phyloP scores from a whole-genome alignment of 2,797 vertebrate genomes.

The Chlorospingus flavigularis region DNA sequence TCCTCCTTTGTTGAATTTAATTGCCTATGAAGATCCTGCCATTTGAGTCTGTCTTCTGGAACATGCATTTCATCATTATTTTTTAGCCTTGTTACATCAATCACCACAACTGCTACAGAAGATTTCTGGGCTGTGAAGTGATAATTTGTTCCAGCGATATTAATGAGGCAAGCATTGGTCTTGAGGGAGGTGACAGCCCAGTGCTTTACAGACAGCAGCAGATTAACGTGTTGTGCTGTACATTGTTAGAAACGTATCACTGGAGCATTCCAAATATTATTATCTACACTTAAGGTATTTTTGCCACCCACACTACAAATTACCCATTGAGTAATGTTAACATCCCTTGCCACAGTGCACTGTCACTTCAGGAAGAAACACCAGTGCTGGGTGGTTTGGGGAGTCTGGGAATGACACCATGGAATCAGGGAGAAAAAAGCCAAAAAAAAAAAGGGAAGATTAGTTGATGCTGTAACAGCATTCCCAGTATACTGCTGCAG shows the following conservation, averaged over 20 bases:
- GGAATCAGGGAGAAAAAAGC: not conserved
- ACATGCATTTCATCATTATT: conserved; percentile 79
- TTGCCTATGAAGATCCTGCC: conserved; percentile 80
- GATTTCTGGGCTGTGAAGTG: conserved; percentile 81
- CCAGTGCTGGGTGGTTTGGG: not conserved
- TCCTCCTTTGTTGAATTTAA: conserved; percentile 77
- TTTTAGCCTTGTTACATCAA: conserved; percentile 84
- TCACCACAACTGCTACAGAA: conserved; percentile 78
- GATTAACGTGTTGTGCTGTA: conserved; percentile 63
- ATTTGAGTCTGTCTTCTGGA: conserved; percentile 79
- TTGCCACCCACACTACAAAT: not conserved
- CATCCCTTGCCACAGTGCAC: not conserved
- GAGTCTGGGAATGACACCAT: conserved; percentile 24
- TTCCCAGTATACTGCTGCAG: conserved; percentile 55
- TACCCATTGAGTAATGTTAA: not conserved
- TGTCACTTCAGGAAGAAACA: not conserved
- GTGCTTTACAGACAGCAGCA: conserved; percentile 68
- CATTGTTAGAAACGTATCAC: conserved; percentile 18
- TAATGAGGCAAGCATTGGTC: conserved; percentile 81
- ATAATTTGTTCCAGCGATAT: conserved; percentile 81
- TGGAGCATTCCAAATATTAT: conserved; percentile 27
- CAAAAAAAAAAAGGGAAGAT: not conserved
- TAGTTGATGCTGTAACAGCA: conserved; percentile 38
- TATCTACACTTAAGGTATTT: not conserved
- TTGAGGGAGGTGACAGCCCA: conserved; percentile 77